phyloP scores from a whole-genome alignment of 2,113 vertebrate genomes.

The Rutilus rutilus region DNA sequence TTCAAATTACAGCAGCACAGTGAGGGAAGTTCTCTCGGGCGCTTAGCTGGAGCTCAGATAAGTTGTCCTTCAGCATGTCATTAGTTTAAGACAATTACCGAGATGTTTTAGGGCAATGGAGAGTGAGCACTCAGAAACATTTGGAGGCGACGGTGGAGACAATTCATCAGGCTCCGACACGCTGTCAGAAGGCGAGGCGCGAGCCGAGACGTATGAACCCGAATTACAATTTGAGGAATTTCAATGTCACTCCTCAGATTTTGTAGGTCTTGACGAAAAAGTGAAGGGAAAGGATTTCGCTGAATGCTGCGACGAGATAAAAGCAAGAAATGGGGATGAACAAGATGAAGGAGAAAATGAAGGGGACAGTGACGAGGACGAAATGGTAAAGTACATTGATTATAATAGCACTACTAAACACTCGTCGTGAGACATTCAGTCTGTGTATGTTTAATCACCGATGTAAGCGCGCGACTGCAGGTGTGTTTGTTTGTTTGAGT shows the following conservation, averaged over 20 bases:
- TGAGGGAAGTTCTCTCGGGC: background rate
- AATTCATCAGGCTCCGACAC: slow-evolving; percentile 48
- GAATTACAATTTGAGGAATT: slow-evolving; percentile 15
- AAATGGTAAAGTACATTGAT: slow-evolving; percentile 58
- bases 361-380: slow-evolving; percentile 50
- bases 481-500: background rate
- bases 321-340: slow-evolving; percentile 43
- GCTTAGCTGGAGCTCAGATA: background rate
- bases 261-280: slow-evolving; percentile 32
- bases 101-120: slow-evolving; percentile 56
- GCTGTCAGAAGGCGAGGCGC: slow-evolving; percentile 49
- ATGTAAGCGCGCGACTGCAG: background rate
- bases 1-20: background rate
- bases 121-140: slow-evolving; percentile 33
- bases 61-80: background rate
- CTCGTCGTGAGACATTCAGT: background rate
- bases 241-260: slow-evolving; percentile 28
- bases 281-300: slow-evolving; percentile 30
- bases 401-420: background rate
- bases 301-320: slow-evolving; percentile 35
- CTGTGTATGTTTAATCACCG: background rate
- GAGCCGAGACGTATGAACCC: background rate
- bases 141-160: slow-evolving; percentile 37
- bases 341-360: slow-evolving; percentile 47
- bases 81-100: background rate